Conservation (phyloP, 1,140 invertebrate species). For the Drosophila persimilis region DNA sequence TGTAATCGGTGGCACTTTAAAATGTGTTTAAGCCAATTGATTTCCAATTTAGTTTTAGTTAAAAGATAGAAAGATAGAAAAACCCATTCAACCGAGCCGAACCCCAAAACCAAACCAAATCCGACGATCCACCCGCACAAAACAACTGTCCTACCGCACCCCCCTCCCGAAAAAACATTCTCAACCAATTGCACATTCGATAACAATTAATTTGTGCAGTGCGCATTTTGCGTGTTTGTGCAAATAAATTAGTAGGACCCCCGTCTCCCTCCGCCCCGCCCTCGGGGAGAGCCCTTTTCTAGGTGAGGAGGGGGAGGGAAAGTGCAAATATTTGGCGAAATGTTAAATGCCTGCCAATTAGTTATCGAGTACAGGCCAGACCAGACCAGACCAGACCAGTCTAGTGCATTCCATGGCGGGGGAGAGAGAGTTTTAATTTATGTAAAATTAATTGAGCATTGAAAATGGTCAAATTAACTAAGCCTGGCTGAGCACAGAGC, state of each 20-base stretch:
- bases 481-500: constrained; percentile 37
- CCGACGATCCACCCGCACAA: constrained; percentile 17
- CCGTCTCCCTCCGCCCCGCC: too few relatives aligned
- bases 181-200: constrained; percentile 60
- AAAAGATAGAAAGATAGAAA: constrained; percentile 39
- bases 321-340: constrained; percentile 69
- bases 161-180: constrained; percentile 19
- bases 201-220: constrained; percentile 75
- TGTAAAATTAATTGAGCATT: constrained; percentile 79
- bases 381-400: background rate
- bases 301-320: background rate
- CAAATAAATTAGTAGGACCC: constrained; percentile 69
- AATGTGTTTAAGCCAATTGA: constrained; percentile 48
- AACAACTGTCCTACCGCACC: background rate
- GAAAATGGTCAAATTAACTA: constrained; percentile 60
- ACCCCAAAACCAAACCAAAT: background rate
- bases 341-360: constrained; percentile 75
- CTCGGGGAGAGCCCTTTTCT: constrained; percentile 22
- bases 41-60: constrained; percentile 43
- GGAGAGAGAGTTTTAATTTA: constrained; percentile 64
- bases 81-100: constrained; percentile 14
- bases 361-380: constrained; percentile 42
- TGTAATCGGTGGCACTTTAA: constrained; percentile 35
- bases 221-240: constrained; percentile 69
- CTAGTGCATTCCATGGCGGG: background rate